Evolutionary conservation across 2,113 vertebrate species (phyloP).

Genomic region (Spea multiplicata): DNA sequence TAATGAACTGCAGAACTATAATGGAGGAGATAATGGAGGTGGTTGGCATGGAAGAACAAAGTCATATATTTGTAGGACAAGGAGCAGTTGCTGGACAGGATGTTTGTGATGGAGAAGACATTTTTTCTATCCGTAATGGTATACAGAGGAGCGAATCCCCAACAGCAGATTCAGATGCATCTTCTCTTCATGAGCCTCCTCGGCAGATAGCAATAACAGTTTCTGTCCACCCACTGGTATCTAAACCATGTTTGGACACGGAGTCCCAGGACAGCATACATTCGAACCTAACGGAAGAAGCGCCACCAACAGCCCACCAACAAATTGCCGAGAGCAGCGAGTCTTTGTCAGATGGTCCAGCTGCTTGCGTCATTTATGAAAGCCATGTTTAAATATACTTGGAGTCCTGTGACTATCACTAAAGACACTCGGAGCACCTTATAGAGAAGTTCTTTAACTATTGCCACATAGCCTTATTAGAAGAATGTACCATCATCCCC

Average conservation of each 20-base stretch:
- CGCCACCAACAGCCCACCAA: slow-evolving; percentile 52
- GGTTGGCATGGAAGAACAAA: slow-evolving; percentile 91
- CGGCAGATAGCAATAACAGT: slow-evolving; percentile 96
- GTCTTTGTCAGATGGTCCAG: slow-evolving; percentile 53
- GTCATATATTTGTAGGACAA: slow-evolving; percentile 85
- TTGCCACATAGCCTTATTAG: slow-evolving; percentile 75
- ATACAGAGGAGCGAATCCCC: slow-evolving; percentile 81
- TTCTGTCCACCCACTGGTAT: slow-evolving; percentile 79
- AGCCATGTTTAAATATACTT: slow-evolving; percentile 86
- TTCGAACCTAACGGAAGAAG: slow-evolving; percentile 59
- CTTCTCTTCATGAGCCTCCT: slow-evolving; percentile 85
- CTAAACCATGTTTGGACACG: slow-evolving; percentile 66
- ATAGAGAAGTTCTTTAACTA: slow-evolving; percentile 62
- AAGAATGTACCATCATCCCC: slow-evolving; percentile 60
- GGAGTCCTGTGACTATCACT: slow-evolving; percentile 74
- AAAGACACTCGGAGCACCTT: slow-evolving; percentile 68
- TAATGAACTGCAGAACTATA: slow-evolving; percentile 98
- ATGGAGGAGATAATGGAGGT: slow-evolving; percentile 98
- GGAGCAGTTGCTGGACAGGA: slow-evolving; percentile 73
- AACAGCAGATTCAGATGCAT: slow-evolving; percentile 83
- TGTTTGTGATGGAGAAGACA: slow-evolving; percentile 64
- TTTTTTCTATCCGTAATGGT: slow-evolving; percentile 81
- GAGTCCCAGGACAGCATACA: slow-evolving; percentile 60
- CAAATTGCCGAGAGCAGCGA: slow-evolving; percentile 48
- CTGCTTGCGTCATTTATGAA: slow-evolving; percentile 82